These are phyloP conservation scores for Ceratitis capitata DNA, from an alignment of 1,140 invertebrate genomes.

Conservation along the genomic window DNA sequence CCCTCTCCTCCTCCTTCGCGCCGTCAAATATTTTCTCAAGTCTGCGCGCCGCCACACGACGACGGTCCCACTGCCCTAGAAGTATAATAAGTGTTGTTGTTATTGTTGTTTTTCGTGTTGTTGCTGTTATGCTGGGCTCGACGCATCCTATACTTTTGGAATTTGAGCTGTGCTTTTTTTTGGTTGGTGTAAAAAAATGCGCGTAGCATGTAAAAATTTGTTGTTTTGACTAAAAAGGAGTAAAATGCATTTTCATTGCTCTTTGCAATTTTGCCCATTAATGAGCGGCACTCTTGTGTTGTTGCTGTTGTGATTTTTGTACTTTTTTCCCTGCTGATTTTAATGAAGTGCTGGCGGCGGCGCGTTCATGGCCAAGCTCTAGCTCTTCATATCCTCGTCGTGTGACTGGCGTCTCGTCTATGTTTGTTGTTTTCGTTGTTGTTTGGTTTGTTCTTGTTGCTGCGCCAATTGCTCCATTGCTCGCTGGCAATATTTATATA, in stretches of 20 bases:
- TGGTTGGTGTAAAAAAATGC: background rate
- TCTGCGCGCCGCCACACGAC: background rate
- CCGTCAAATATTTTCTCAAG: constrained; percentile 12
- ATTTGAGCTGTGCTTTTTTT: background rate
- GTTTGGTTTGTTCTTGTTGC: background rate
- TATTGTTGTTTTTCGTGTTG: background rate
- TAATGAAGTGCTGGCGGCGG: constrained; percentile 26
- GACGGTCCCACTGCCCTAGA: background rate
- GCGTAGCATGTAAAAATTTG: constrained; percentile 35
- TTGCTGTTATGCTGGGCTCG: background rate
- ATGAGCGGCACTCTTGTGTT: background rate
- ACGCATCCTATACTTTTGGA: background rate
- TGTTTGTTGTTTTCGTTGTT: background rate
- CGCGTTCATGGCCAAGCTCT: background rate
- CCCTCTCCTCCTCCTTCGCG: background rate
- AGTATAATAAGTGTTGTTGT: background rate
- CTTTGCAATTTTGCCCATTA: background rate
- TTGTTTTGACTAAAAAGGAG: constrained; percentile 38
- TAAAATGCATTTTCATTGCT: constrained; percentile 33
- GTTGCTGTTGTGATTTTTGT: background rate
- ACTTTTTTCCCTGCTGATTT: background rate
- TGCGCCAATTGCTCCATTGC: background rate
- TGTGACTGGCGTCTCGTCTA: background rate
- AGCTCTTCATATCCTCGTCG: background rate
- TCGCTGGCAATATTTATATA: too few species aligned